phyloP scores from a whole-genome alignment of 2,113 vertebrate species.

The Archocentrus centrarchus region DNA sequence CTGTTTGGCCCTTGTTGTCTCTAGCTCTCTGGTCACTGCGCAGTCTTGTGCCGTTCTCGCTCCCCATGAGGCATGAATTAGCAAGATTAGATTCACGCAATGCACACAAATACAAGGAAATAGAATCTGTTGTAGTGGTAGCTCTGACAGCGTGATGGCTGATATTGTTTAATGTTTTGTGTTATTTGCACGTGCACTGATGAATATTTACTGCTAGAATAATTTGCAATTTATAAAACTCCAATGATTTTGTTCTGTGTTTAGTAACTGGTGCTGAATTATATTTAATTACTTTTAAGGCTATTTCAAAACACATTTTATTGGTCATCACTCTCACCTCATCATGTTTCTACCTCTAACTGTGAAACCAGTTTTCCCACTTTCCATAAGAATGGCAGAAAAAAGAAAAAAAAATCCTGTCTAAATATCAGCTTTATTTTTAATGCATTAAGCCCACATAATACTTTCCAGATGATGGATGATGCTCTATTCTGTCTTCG shows the following conservation, averaged over 20 bases:
- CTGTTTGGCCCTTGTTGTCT: slow-evolving; percentile 47
- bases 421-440: background rate
- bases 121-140: background rate
- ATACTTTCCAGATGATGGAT: slow-evolving; percentile 6
- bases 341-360: background rate
- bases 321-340: background rate
- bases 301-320: accelerated
- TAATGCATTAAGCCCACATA: background rate
- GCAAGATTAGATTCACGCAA: slow-evolving; percentile 35
- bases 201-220: slow-evolving; percentile 11
- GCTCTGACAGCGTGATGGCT: background rate
- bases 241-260: background rate
- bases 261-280: background rate
- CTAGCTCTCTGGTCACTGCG: slow-evolving; percentile 49
- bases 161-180: background rate
- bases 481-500: background rate
- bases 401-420: background rate
- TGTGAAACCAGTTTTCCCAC: background rate
- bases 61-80: slow-evolving; percentile 45
- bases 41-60: slow-evolving; percentile 40
- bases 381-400: background rate
- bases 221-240: background rate
- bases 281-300: background rate
- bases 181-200: background rate
- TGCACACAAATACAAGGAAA: slow-evolving; percentile 1